These are phyloP conservation scores for Diceros bicornis DNA, from an alignment of 2,797 vertebrate species.

Conservation along the genomic window DNA sequence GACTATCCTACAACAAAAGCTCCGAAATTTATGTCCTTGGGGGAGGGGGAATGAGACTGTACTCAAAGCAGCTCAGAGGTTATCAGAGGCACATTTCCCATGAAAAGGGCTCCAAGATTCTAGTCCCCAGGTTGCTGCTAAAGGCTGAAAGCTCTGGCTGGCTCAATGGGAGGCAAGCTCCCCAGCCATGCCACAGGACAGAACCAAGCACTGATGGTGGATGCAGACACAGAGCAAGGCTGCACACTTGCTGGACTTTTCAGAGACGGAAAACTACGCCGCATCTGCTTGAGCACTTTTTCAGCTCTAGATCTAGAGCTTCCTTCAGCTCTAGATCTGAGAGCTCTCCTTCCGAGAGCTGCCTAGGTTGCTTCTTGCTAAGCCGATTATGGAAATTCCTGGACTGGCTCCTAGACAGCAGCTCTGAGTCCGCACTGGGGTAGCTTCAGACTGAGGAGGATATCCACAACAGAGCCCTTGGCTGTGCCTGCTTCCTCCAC, in stretches of 20 bases:
- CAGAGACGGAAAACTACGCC: neutral
- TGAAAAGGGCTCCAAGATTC: neutral
- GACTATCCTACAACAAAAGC: neutral
- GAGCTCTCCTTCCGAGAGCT: neutral
- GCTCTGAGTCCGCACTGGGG: neutral
- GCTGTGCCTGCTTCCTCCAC: neutral
- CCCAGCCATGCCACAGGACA: neutral
- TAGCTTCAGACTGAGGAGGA: neutral
- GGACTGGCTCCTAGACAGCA: neutral
- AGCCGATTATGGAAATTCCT: neutral
- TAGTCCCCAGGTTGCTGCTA: neutral
- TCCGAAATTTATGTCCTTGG: neutral
- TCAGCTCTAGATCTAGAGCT: neutral
- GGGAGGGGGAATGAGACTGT: neutral
- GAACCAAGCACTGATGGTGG: neutral
- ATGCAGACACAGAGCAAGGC: neutral
- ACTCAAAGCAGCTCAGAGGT: neutral
- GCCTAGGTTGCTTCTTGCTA: neutral
- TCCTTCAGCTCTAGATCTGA: neutral
- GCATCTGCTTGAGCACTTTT: neutral
- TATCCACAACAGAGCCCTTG: accelerated
- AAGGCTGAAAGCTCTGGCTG: neutral
- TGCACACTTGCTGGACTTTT: neutral
- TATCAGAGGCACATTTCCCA: neutral
- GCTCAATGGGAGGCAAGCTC: neutral